A percentile compares a stretch with the other conserved stretches of the same genome.
These are phyloP conservation scores for Tenthredo amoena DNA, from an alignment of 2,888 invertebrate species.

Conservation along the genomic window DNA sequence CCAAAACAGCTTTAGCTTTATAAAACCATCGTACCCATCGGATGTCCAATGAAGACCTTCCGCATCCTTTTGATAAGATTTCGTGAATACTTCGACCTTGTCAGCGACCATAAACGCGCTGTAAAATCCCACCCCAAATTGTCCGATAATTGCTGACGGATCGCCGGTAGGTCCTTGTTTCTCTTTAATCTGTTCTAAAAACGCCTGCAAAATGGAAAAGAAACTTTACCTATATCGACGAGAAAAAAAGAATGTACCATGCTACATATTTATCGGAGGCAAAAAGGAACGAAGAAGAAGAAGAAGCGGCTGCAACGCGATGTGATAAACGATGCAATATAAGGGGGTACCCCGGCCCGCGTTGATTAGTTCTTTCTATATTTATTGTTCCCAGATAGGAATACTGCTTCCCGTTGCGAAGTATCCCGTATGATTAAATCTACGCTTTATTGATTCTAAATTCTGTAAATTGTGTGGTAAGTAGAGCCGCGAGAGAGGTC, in stretches of 20 bases:
- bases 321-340: slow-evolving; percentile 52
- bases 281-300: neutral
- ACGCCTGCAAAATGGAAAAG: slow-evolving; percentile 81
- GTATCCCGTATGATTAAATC: neutral
- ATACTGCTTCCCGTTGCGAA: slow-evolving; percentile 4
- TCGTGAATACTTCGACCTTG: slow-evolving; percentile 94
- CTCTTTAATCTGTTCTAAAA: slow-evolving; percentile 90
- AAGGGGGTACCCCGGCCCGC: slow-evolving; percentile 7
- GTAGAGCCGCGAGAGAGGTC: neutral
- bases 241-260: neutral
- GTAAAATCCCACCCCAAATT: slow-evolving; percentile 99
- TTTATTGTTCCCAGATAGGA: slow-evolving; percentile 28
- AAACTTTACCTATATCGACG: neutral
- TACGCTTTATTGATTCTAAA: neutral
- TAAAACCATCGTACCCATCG: slow-evolving; percentile 85
- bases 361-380: slow-evolving; percentile 37
- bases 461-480: neutral
- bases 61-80: slow-evolving; percentile 83
- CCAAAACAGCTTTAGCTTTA: neutral
- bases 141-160: slow-evolving; percentile 92
- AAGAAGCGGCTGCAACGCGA: neutral
- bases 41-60: slow-evolving; percentile 93
- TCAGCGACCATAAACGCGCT: slow-evolving; percentile 99
- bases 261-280: neutral
- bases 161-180: slow-evolving; percentile 82